Evolutionary conservation across 53 echinoderm and acorn worm species (phyloP).

Genomic region (Echinometra lucunter): DNA sequence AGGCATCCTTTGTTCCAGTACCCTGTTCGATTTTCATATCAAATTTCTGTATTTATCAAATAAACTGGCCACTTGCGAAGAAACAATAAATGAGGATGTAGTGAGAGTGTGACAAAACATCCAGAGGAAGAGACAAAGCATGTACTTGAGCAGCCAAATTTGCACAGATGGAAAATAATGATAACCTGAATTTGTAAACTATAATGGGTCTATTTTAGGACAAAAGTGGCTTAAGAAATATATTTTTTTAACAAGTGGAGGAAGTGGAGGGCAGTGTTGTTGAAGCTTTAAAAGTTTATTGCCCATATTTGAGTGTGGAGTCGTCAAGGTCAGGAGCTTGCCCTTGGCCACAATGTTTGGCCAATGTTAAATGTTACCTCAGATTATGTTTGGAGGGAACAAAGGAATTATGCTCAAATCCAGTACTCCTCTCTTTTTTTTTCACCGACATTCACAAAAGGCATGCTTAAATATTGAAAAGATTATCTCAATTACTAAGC

Average conservation of each 20-base stretch:
- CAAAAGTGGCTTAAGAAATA: conserved; percentile 6
- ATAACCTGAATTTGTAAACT: conserved; percentile 15
- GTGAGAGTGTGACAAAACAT: not conserved
- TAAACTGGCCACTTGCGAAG: not conserved
- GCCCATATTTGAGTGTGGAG: conserved; percentile 37
- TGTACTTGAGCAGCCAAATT: not conserved
- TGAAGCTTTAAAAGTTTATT: conserved; percentile 32
- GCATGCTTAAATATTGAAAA: no score
- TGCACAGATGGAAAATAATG: conserved; percentile 22
- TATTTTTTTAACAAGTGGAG: conserved; percentile 28
- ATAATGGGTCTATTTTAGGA: conserved; percentile 6
- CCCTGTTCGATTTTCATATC: not conserved
- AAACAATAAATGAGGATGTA: not conserved
- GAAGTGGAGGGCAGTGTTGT: not conserved
- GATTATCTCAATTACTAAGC: no score
- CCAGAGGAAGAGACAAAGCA: not conserved
- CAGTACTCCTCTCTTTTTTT: not conserved
- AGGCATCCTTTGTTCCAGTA: not conserved
- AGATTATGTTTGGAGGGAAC: not conserved
- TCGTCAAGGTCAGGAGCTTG: not conserved
- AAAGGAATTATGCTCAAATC: conserved; percentile 30
- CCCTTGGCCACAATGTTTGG: not conserved
- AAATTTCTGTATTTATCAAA: not conserved
- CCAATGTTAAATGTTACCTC: conserved; percentile 35
- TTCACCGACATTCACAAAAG: not conserved